Percentiles rank a stretch among this genome's conserved stretches.
phyloP scores from a whole-genome alignment of 1,140 invertebrate species.

The Leptinotarsa defecta region DNA sequence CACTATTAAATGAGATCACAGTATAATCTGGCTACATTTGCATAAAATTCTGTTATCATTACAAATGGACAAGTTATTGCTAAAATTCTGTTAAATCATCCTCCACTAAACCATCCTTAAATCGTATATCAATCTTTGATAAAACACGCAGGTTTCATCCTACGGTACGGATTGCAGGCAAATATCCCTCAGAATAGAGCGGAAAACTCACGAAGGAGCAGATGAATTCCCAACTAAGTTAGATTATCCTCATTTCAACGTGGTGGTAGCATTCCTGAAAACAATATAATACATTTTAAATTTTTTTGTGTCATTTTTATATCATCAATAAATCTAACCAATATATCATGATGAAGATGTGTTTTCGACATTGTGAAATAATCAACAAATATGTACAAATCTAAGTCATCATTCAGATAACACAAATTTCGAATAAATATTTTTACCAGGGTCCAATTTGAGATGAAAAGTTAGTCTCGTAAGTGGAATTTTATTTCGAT shows the following conservation, averaged over 20 bases:
- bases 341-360: too few relatives aligned
- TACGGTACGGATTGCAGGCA: constrained; percentile 37
- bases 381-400: too few relatives aligned
- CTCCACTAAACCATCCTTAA: constrained; percentile 15
- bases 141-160: constrained; percentile 40
- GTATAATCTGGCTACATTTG: not conserved
- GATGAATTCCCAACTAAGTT: constrained; percentile 20
- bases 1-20: not conserved
- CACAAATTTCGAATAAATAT: too few relatives aligned
- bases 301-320: too few relatives aligned
- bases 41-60: constrained; percentile 1
- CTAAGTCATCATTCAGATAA: too few relatives aligned
- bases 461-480: too few relatives aligned
- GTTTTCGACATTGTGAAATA: too few relatives aligned
- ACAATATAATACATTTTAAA: not conserved
- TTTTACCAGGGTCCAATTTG: too few relatives aligned
- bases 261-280: constrained; percentile 45
- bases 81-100: constrained; percentile 19
- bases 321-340: too few relatives aligned
- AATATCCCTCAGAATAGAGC: constrained; percentile 32
- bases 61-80: constrained; percentile 23
- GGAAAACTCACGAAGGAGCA: constrained; percentile 37
- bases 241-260: constrained; percentile 40
- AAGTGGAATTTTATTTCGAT: too few relatives aligned
- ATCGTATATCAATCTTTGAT: not conserved